A percentile compares a stretch with the other conserved stretches of the same genome.
phyloP scores from a whole-genome alignment of 2,797 vertebrate species.

The Oryzias dopingdopingensis region DNA sequence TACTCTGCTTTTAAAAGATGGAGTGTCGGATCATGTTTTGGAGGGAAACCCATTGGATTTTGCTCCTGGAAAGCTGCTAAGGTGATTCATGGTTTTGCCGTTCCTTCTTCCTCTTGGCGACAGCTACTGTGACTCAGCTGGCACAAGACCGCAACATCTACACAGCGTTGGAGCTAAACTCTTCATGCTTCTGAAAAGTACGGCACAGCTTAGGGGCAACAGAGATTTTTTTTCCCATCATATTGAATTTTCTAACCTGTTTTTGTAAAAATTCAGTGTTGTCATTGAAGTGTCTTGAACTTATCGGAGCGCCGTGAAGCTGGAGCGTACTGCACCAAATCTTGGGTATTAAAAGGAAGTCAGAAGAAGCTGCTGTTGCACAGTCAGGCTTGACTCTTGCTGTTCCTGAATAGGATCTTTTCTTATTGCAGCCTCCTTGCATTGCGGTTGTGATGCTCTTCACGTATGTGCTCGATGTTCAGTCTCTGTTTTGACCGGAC shows the following conservation, averaged over 20 bases:
- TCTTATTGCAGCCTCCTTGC: conserved; percentile 49
- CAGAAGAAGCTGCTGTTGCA: conserved; percentile 29
- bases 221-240: conserved; percentile 27
- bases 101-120: conserved; percentile 33
- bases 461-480: conserved; percentile 28
- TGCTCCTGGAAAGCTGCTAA: conserved; percentile 30
- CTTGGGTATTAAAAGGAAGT: conserved; percentile 43
- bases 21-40: conserved; percentile 22
- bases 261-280: conserved; percentile 42
- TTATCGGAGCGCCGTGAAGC: conserved; percentile 48
- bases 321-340: conserved; percentile 45
- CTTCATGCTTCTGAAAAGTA: conserved; percentile 25
- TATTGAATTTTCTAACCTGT: conserved; percentile 54
- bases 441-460: conserved; percentile 51
- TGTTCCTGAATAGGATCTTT: conserved; percentile 41
- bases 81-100: conserved; percentile 55
- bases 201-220: conserved; percentile 26
- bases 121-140: conserved; percentile 41
- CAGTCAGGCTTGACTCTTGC: conserved; percentile 25
- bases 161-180: conserved; percentile 32
- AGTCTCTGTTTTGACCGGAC: conserved; percentile 27
- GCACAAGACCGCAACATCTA: conserved; percentile 46
- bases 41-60: conserved; percentile 40
- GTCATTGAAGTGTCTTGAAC: conserved; percentile 46
- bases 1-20: conserved; percentile 42